A percentile compares a stretch with the other conserved stretches of the same genome.
phyloP scores from a whole-genome alignment of 1,140 invertebrate species.

The Drosophila murphyi region DNA sequence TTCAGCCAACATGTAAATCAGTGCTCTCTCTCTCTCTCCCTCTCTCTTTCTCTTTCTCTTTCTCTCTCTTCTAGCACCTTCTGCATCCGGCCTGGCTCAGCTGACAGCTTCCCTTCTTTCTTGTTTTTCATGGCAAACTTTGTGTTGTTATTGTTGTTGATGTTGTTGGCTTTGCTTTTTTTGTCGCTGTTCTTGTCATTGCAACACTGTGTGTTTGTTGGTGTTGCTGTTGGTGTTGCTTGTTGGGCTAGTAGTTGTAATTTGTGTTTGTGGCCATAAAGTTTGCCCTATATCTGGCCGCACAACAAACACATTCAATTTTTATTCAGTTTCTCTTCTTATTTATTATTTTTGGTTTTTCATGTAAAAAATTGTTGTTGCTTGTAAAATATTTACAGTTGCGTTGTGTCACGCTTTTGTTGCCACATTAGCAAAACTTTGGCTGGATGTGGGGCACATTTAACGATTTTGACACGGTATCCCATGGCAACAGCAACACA shows the following conservation, averaged over 20 bases:
- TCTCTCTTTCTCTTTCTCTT: background rate
- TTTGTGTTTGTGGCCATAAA: slow-evolving; percentile 81
- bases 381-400: slow-evolving; percentile 69
- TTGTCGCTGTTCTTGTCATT: slow-evolving; percentile 20
- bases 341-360: slow-evolving; percentile 44
- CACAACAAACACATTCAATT: slow-evolving; percentile 72
- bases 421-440: slow-evolving; percentile 67
- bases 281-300: slow-evolving; percentile 54
- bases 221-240: slow-evolving; percentile 35
- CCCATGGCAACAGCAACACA: slow-evolving; percentile 20
- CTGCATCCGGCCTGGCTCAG: slow-evolving; percentile 24
- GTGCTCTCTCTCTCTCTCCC: slow-evolving; percentile 52
- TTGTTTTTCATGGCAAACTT: slow-evolving; percentile 74
- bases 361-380: slow-evolving; percentile 10
- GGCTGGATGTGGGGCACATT: slow-evolving; percentile 24
- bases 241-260: slow-evolving; percentile 65
- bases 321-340: slow-evolving; percentile 21
- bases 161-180: slow-evolving; percentile 10
- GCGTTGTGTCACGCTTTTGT: slow-evolving; percentile 61
- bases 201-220: slow-evolving; percentile 5
- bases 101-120: slow-evolving; percentile 36
- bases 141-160: slow-evolving; percentile 59
- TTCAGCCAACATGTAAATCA: slow-evolving; percentile 77
- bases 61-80: slow-evolving; percentile 52
- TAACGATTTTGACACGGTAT: slow-evolving; percentile 55